Base-by-base conservation (phyloP, 2,888 invertebrate genomes). In the Deroplatys truncata region DNA sequence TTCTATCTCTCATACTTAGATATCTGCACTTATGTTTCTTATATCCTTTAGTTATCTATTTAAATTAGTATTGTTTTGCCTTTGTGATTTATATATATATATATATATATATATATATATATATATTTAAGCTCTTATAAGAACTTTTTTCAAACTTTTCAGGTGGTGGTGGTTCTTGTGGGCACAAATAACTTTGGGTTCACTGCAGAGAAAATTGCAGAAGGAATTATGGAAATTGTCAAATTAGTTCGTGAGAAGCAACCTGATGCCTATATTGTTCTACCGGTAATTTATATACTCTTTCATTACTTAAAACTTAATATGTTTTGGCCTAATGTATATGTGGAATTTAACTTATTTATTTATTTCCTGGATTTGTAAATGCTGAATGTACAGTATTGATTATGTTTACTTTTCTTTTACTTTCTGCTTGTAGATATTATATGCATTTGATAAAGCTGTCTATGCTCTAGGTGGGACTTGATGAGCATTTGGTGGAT, bases 171-270 rank as follows among this genome's bases (percentile, higher is more conserved):
- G 89, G 94, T 98, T 88, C 96, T 97, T 93, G 97, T 97, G 91
- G 98, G 98, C 90, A 98, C 98, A 90, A 98, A 98, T 93, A 98
- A 98, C 94, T 95, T 97, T 93, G 95, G 95, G 88, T 95, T 98
- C 93, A 95, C 96, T 72, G 95, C 98, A n/a, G 96, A 97, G 92
- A 95, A 98, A 94, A 96, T 98, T 88, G 95, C 96, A 90, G 97
- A 96, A 92, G 98, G 98, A 28, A 96, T 98, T 91, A 92, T 96
- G 92, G 96, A 96, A 94, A 97, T 98, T 92, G 95, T 98, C 89
- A 94, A 95, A 92, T 95, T 95, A 91, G 96, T 98, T 92, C 95
- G 96, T 91, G 95, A 96, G 92, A 97, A 96, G 93, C 97, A 97
- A 92, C 97, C 97, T 87, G 96, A 96, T 93, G 96, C 97, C 90